Conservation (phyloP, 2,797 vertebrate species). For the Bryconaethiops microstoma region DNA sequence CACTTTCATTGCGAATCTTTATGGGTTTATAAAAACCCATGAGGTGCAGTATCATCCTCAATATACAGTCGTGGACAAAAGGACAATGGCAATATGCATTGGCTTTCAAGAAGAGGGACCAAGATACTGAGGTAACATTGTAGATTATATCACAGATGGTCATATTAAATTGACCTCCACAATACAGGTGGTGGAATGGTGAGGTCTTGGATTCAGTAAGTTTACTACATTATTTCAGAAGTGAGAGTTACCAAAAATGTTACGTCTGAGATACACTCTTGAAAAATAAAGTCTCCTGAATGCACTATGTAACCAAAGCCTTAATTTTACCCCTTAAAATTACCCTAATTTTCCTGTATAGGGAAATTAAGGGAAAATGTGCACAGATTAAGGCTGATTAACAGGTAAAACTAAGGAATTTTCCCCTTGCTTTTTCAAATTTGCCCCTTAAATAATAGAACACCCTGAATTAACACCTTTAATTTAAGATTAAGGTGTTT, state of each 20-base stretch:
- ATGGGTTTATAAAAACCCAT: conserved; percentile 49
- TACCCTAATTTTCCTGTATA: no score
- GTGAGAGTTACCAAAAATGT: neutral
- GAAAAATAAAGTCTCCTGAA: neutral
- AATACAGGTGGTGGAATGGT: neutral
- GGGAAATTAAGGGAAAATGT: no score
- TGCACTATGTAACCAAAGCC: no score
- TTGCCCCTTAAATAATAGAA: no score
- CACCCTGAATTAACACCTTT: no score
- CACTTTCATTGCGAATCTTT: conserved; percentile 47
- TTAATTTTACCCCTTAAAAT: no score
- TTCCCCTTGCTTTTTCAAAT: no score
- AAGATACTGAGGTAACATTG: conserved; percentile 32
- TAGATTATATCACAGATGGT: conserved; percentile 37
- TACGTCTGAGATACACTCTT: neutral
- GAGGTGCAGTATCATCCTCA: conserved; percentile 41
- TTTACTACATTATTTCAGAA: neutral
- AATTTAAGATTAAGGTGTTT: no score
- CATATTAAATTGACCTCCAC: neutral
- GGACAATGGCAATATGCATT: conserved; percentile 40
- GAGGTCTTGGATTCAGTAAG: neutral
- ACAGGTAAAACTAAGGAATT: no score
- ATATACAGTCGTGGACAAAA: conserved; percentile 41
- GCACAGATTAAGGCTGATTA: no score
- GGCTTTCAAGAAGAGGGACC: conserved; percentile 13